Base-by-base conservation (phyloP, 2,797 vertebrate genomes). In the Cercopithecus petaurista region DNA sequence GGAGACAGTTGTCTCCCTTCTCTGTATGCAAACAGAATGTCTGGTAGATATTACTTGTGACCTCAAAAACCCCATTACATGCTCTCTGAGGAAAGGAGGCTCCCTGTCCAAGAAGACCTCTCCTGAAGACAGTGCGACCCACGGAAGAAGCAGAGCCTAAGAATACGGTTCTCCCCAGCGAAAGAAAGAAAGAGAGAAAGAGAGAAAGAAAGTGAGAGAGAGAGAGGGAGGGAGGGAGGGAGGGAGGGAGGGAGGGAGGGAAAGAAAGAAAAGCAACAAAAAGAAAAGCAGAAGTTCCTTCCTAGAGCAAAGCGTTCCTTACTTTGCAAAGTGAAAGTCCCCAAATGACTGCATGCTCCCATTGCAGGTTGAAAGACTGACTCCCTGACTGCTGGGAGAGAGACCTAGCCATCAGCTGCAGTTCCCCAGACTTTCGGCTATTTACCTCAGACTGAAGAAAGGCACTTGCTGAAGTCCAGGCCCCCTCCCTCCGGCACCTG, bases 81-180 rank as follows among this genome's bases (percentile, higher is more conserved):
- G 14, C 5, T 91, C 9, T 46, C 30, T 43, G 67, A 80, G 70
- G 46, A 64, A 59, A 70, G 12, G n/a, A 46, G 14, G 19, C 7
- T 50, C 3, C 33, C 4, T 72, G 2, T 41, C 4, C 7, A 79
- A 3, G 33, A 22, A 22, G 46, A 4, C 8, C 28, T 17, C 26
- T 5, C 9, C 21, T n/a, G 4, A 92, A 28, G 75, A 61, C 0
- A 24, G 13, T 4, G 19, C 1, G 1, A 13, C 36, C 55, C 48
- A 33, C 46, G 5, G 39, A 30, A 39, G 12, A 88, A 75, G 48
- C 28, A 80, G 22, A 50, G 7, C 7, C 48, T 13, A 24, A 36
- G 11, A 43, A 50, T 39, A 30, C 1, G 0, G 12, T 57, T 75
- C 77, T 75, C 77, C 13, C 14, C 24, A 59, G 5, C 1, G 4